Evolutionary conservation across 2,797 vertebrate species (phyloP).

Genomic region (Pipistrellus pygmaeus): DNA sequence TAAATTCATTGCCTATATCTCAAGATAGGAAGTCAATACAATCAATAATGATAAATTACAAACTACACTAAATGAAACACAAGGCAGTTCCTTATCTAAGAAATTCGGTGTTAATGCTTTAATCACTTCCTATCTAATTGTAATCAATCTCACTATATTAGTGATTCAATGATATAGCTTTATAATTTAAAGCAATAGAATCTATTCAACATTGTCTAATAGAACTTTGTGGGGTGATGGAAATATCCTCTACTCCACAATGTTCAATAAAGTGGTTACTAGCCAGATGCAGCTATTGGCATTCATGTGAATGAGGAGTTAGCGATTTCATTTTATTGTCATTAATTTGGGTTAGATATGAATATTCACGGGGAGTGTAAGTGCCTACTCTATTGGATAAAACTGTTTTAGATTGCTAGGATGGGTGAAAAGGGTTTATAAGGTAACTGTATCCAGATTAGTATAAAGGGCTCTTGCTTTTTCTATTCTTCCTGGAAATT

Average conservation of each 20-base stretch:
- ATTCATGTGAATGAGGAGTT: background rate
- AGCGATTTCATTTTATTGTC: background rate
- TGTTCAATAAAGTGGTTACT: background rate
- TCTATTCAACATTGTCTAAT: background rate
- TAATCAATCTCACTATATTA: background rate
- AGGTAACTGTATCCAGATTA: background rate
- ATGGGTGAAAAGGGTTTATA: background rate
- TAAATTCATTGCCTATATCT: background rate
- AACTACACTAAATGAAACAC: background rate
- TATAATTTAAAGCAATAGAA: background rate
- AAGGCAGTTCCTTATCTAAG: background rate
- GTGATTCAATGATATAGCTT: background rate
- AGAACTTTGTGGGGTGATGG: background rate
- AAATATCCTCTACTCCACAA: background rate
- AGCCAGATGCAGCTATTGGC: background rate
- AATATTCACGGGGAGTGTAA: background rate
- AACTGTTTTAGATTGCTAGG: background rate
- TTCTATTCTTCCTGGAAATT: background rate
- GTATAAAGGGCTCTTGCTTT: background rate
- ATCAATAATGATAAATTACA: conserved; percentile 11
- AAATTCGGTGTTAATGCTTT: background rate
- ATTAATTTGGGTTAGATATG: conserved; percentile 6
- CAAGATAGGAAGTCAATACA: background rate
- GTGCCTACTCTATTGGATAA: background rate
- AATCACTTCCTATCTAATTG: background rate